phyloP scores from a whole-genome alignment of 2,888 invertebrate genomes.

The Lydus trimaculatus region DNA sequence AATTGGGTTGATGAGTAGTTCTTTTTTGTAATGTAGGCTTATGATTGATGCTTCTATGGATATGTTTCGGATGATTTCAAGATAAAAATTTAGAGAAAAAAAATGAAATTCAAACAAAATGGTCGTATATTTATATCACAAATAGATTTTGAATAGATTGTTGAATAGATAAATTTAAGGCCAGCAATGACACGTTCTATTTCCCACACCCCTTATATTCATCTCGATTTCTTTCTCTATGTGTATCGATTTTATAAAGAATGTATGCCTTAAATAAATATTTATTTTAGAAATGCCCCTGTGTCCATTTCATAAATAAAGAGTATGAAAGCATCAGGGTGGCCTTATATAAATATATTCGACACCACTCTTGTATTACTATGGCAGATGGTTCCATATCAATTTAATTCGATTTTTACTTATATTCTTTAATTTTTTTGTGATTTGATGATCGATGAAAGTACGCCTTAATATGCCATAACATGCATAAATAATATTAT shows the following conservation, averaged over 20 bases:
- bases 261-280: conserved; percentile 54
- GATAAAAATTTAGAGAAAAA: no score
- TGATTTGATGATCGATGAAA: not conserved
- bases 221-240: not conserved
- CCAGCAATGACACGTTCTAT: not conserved
- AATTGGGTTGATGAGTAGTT: no score
- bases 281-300: conserved; percentile 60
- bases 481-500: conserved; percentile 30
- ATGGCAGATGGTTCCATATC: not conserved
- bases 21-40: no score
- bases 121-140: no score
- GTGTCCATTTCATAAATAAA: conserved; percentile 55
- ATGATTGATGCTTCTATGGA: no score
- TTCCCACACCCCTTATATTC: conserved; percentile 16
- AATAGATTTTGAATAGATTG: not conserved
- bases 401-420: not conserved
- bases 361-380: not conserved
- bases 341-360: conserved; percentile 53
- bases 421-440: not conserved
- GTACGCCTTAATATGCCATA: conserved; percentile 43
- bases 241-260: conserved; percentile 27
- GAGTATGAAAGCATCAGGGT: conserved; percentile 49
- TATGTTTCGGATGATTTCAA: no score
- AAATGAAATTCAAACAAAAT: no score
- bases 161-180: not conserved